phyloP scores from a whole-genome alignment of 1,140 invertebrate genomes.

The Pachypsylla venusta region DNA sequence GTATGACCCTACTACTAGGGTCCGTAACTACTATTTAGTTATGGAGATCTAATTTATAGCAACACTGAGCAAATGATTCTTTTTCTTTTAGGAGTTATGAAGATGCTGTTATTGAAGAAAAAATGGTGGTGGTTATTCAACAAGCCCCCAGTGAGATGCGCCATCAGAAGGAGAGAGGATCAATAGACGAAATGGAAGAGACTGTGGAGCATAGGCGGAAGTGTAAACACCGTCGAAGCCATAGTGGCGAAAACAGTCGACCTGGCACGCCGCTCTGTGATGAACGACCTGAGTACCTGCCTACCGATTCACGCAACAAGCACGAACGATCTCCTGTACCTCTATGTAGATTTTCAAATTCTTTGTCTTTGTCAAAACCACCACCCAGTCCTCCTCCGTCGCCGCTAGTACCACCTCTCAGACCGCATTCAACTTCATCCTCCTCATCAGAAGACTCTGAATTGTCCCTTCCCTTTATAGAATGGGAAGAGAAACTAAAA shows the following conservation, averaged over 20 bases:
- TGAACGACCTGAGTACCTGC: constrained; percentile 56
- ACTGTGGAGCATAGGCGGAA: constrained; percentile 24
- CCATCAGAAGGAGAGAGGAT: constrained; percentile 52
- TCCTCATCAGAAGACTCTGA: constrained; percentile 29
- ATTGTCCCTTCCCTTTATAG: constrained; percentile 29
- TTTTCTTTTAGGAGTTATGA: constrained; percentile 24
- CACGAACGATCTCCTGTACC: constrained; percentile 59
- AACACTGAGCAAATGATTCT: too few species aligned
- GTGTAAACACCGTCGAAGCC: constrained; percentile 30
- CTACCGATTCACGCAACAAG: constrained; percentile 40
- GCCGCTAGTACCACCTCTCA: constrained; percentile 21
- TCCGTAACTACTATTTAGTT: too few species aligned
- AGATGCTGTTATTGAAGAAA: constrained; percentile 19
- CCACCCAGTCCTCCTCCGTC: constrained; percentile 18
- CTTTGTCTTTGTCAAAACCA: constrained; percentile 32
- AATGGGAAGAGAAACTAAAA: constrained; percentile 67
- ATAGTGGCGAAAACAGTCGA: constrained; percentile 42
- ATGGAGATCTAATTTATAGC: too few species aligned
- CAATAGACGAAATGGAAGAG: constrained; percentile 47
- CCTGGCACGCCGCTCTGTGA: constrained; percentile 71
- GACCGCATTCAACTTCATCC: constrained; percentile 20
- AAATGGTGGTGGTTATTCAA: constrained; percentile 16
- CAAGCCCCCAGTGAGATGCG: constrained; percentile 40
- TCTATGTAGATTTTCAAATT: constrained; percentile 67
- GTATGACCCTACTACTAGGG: too few species aligned